These are phyloP conservation scores for Fissipunctia ypsillon DNA, from an alignment of 2,888 invertebrate species.

Conservation along the genomic window DNA sequence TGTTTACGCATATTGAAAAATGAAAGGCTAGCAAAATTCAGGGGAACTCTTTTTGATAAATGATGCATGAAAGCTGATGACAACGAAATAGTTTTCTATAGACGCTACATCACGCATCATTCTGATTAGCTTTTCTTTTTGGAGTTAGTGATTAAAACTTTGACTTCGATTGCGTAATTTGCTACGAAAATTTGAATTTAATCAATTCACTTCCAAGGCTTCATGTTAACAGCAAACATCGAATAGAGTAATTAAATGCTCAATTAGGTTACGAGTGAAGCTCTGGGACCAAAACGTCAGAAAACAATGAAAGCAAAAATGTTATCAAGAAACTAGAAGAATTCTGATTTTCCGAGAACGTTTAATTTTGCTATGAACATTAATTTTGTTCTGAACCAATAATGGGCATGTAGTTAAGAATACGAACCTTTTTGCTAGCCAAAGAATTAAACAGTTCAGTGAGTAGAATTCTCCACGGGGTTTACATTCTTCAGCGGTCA, in stretches of 20 bases:
- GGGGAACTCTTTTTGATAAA: background rate
- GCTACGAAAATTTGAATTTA: background rate
- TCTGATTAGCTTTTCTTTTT: background rate
- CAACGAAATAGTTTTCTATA: background rate
- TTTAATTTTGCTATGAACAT: slow-evolving; percentile 12
- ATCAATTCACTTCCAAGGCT: background rate
- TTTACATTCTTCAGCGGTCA: slow-evolving; percentile 36
- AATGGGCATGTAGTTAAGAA: slow-evolving; percentile 8
- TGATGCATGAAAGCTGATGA: background rate
- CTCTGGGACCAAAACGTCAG: background rate
- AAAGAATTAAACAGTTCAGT: slow-evolving; percentile 19
- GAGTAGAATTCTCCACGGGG: slow-evolving; percentile 23
- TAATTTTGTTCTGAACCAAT: background rate
- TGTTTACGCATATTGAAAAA: background rate
- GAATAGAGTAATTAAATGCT: slow-evolving; percentile 7
- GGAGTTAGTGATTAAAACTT: background rate
- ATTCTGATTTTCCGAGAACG: background rate
- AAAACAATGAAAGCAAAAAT: slow-evolving; percentile 24
- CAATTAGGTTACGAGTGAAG: slow-evolving; percentile 18
- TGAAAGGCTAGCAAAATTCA: background rate
- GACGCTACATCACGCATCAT: background rate
- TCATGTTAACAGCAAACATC: slow-evolving; percentile 12
- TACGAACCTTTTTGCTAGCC: slow-evolving; percentile 6
- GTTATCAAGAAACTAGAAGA: slow-evolving; percentile 14
- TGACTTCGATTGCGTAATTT: background rate